These are phyloP conservation scores for Schmidtea mediterranea DNA, from an alignment of 1,140 invertebrate genomes.

Conservation along the genomic window DNA sequence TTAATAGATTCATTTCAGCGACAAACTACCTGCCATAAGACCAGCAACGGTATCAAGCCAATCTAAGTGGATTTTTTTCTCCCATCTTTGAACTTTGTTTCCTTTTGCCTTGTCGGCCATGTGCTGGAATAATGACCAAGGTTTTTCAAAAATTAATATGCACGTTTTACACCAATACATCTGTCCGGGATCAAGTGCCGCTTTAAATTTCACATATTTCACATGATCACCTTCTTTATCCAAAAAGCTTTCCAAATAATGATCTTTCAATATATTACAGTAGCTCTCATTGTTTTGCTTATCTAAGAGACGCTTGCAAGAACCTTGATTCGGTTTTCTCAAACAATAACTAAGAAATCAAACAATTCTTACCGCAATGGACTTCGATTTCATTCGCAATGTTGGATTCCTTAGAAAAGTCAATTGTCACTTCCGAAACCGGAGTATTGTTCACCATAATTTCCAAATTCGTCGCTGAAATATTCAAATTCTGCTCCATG, in stretches of 20 bases:
- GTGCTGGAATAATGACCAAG: constrained; percentile 1
- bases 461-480: background rate
- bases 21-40: background rate
- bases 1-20: too few species aligned
- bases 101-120: background rate
- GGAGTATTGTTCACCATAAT: background rate
- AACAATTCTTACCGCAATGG: background rate
- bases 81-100: background rate
- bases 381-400: background rate
- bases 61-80: background rate
- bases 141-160: background rate
- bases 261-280: background rate
- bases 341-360: too few species aligned
- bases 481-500: background rate
- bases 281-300: background rate
- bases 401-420: background rate
- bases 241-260: constrained; percentile 2
- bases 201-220: background rate
- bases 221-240: constrained; percentile 1
- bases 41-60: background rate
- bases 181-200: background rate
- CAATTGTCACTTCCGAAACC: background rate
- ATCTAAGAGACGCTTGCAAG: background rate
- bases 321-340: background rate
- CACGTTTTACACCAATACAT: constrained; percentile 1